These are phyloP conservation scores for Oenanthe melanoleuca DNA, from an alignment of 2,113 vertebrate species.

Conservation along the genomic window DNA sequence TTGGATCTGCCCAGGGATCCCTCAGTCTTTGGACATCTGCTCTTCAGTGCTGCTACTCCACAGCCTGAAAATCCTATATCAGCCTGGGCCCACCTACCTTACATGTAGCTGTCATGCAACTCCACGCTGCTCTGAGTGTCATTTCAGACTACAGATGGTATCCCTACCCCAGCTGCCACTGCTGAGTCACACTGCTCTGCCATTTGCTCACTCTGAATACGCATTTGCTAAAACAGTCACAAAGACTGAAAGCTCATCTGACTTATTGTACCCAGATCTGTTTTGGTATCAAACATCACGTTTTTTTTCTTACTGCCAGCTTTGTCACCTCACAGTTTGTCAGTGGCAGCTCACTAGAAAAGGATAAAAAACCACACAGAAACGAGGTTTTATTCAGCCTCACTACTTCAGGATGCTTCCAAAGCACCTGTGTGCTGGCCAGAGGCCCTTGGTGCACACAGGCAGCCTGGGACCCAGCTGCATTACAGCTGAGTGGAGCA, in stretches of 20 bases:
- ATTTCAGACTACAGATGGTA: slow-evolving; percentile 58
- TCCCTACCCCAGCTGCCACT: slow-evolving; percentile 40
- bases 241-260: slow-evolving; percentile 17
- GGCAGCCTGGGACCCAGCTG: not conserved
- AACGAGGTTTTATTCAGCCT: not conserved
- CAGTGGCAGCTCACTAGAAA: not conserved
- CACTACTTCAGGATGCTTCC: not conserved
- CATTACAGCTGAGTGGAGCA: not conserved
- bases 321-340: not conserved
- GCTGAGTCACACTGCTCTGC: slow-evolving; percentile 49
- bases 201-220: not conserved
- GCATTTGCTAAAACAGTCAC: not conserved
- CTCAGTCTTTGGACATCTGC: slow-evolving; percentile 39
- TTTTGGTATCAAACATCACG: not conserved
- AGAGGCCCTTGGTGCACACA: not conserved
- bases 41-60: not conserved
- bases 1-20: not conserved
- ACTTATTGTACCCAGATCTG: slow-evolving; percentile 25
- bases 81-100: not conserved
- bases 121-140: not conserved
- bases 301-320: not conserved
- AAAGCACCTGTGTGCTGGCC: fast-evolving
- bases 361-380: not conserved
- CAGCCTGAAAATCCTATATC: not conserved
- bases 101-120: not conserved